A percentile compares a stretch with the other conserved stretches of the same genome.
phyloP scores from a whole-genome alignment of 2,113 vertebrate genomes.

The Lagenorhynchus albirostris region DNA sequence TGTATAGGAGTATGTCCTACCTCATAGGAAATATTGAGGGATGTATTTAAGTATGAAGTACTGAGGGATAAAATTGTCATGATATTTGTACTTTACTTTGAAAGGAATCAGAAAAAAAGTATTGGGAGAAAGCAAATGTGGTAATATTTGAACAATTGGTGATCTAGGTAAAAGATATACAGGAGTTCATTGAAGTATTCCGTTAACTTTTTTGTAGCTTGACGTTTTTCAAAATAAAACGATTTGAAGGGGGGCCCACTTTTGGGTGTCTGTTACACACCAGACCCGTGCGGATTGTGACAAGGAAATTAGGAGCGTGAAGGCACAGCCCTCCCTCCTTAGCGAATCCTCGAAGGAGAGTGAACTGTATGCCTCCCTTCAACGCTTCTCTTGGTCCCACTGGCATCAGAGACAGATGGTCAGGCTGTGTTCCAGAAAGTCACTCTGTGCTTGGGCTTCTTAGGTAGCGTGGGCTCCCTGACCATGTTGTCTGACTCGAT shows the following conservation, averaged over 20 bases:
- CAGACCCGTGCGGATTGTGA: neutral
- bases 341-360: neutral
- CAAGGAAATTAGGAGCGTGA: neutral
- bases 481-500: neutral
- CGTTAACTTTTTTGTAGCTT: neutral
- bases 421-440: neutral
- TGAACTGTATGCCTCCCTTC: neutral
- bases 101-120: neutral
- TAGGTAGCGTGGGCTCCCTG: too few relatives aligned
- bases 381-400: neutral
- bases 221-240: conserved; percentile 15
- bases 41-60: neutral
- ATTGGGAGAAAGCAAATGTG: neutral
- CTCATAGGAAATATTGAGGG: conserved; percentile 5
- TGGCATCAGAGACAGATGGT: neutral
- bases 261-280: neutral
- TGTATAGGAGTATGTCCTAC: neutral
- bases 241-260: neutral
- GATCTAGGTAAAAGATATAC: neutral
- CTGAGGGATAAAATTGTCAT: conserved; percentile 17
- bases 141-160: neutral
- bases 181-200: neutral
- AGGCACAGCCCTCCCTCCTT: neutral
- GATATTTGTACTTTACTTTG: conserved; percentile 28
- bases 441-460: neutral